Evolutionary conservation across 2,888 invertebrate genomes (phyloP).

Genomic region (Plagodis pulveraria): DNA sequence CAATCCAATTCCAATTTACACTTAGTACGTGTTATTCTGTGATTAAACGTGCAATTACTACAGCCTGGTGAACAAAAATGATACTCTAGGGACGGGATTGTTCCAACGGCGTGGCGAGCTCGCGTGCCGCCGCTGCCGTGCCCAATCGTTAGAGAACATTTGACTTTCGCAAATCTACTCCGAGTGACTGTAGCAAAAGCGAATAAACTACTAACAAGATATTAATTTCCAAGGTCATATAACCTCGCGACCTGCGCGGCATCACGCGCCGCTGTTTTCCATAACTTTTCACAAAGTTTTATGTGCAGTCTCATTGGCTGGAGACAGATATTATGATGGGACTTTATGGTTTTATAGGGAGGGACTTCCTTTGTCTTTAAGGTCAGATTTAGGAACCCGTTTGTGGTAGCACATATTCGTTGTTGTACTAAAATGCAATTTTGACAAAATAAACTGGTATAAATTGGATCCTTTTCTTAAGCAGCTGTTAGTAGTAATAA

Average conservation of each 20-base stretch:
- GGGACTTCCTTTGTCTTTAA: constrained; percentile 12
- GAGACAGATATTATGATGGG: constrained; percentile 21
- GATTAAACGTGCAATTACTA: constrained; percentile 38
- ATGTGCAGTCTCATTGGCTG: constrained; percentile 17
- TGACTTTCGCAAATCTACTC: constrained; percentile 70
- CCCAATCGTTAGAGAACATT: constrained; percentile 73
- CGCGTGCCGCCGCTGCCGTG: constrained; percentile 74
- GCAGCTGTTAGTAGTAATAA: constrained; percentile 18
- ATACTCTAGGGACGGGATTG: constrained; percentile 38
- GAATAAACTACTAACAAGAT: constrained; percentile 63
- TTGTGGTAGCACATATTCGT: background rate
- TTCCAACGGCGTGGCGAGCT: constrained; percentile 53
- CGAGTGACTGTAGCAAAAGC: constrained; percentile 59
- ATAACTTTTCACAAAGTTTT: constrained; percentile 28
- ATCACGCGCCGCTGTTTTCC: constrained; percentile 29
- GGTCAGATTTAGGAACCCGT: constrained; percentile 4
- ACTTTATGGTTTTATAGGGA: constrained; percentile 15
- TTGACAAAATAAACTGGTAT: background rate
- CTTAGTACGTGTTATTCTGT: too few species aligned
- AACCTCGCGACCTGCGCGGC: constrained; percentile 35
- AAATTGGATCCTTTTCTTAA: background rate
- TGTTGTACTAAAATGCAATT: background rate
- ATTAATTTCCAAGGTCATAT: constrained; percentile 56
- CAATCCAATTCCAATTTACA: constrained; percentile 33
- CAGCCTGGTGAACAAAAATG: constrained; percentile 40